Conservation (phyloP, 1,140 invertebrate genomes). For the Hydropsyche tenuis region DNA sequence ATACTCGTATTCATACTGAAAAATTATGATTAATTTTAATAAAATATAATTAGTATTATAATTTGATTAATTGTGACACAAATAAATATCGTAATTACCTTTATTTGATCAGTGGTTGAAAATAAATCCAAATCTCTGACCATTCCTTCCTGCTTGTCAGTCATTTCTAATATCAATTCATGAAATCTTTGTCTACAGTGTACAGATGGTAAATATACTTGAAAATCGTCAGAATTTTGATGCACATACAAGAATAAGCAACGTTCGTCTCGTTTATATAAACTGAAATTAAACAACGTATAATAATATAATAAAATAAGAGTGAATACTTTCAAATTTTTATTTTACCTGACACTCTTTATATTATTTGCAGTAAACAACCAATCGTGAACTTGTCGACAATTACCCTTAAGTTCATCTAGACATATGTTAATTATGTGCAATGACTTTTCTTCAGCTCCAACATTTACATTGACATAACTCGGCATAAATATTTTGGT, state of each 20-base stretch:
- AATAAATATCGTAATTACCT: conserved; percentile 58
- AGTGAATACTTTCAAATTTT: too few species aligned
- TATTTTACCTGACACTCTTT: conserved; percentile 76
- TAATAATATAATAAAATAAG: background rate
- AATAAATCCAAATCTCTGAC: conserved; percentile 83
- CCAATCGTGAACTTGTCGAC: conserved; percentile 91
- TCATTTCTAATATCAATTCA: conserved; percentile 81
- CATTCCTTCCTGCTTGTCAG: conserved; percentile 83
- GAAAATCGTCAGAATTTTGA: conserved; percentile 98
- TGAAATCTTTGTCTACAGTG: conserved; percentile 84
- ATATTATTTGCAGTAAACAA: conserved; percentile 91
- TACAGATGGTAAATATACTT: conserved; percentile 95
- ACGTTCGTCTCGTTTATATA: conserved; percentile 95
- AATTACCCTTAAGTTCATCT: conserved; percentile 75
- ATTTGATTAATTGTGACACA: background rate
- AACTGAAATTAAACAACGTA: conserved; percentile 61
- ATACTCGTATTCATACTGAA: conserved; percentile 93
- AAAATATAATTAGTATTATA: conserved; percentile 48
- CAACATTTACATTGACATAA: conserved; percentile 93
- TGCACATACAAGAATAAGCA: conserved; percentile 97
- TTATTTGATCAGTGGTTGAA: conserved; percentile 72
- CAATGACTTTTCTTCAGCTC: conserved; percentile 89
- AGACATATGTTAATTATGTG: conserved; percentile 87
- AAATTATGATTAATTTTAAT: too few species aligned
- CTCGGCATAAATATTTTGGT: conserved; percentile 93